phyloP scores from a whole-genome alignment of 2,113 vertebrate species.

The Tautogolabrus adspersus region DNA sequence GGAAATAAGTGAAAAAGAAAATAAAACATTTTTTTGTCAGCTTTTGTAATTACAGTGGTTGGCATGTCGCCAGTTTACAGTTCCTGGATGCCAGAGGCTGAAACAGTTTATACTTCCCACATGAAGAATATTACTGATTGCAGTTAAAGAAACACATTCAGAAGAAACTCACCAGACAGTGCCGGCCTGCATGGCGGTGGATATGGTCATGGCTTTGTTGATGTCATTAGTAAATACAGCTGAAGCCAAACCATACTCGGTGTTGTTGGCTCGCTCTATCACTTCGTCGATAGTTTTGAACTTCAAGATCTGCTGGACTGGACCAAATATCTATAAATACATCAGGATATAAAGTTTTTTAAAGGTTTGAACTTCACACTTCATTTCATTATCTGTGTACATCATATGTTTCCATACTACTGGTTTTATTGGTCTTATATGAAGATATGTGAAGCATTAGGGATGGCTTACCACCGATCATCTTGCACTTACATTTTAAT shows the following conservation, averaged over 20 bases:
- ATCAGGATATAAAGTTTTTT: conserved; percentile 10
- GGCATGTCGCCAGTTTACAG: conserved; percentile 53
- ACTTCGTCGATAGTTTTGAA: conserved; percentile 98
- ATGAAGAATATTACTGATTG: conserved; percentile 56
- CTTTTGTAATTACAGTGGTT: conserved; percentile 60
- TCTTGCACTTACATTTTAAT: too few relatives aligned
- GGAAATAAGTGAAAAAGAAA: conserved; percentile 33
- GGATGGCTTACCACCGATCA: too few relatives aligned
- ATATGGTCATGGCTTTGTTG: conserved; percentile 95
- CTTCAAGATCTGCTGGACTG: conserved; percentile 97
- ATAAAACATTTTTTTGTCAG: conserved; percentile 51
- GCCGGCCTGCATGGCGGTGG: conserved; percentile 96
- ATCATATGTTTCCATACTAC: too few relatives aligned
- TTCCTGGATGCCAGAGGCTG: conserved; percentile 44
- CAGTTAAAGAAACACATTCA: conserved; percentile 33
- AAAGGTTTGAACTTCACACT: too few relatives aligned
- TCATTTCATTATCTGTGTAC: too few relatives aligned
- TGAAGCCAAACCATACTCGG: conserved; percentile 93
- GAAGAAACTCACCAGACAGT: conserved; percentile 92
- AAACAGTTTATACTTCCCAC: conserved; percentile 59
- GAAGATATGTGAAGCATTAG: too few relatives aligned
- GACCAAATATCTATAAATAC: conserved; percentile 93
- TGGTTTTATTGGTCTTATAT: too few relatives aligned
- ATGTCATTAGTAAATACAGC: conserved; percentile 97
- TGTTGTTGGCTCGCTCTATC: conserved; percentile 96